Evolutionary conservation across 2,888 invertebrate species (phyloP).

Genomic region (Zygothrica quintamaculata): DNA sequence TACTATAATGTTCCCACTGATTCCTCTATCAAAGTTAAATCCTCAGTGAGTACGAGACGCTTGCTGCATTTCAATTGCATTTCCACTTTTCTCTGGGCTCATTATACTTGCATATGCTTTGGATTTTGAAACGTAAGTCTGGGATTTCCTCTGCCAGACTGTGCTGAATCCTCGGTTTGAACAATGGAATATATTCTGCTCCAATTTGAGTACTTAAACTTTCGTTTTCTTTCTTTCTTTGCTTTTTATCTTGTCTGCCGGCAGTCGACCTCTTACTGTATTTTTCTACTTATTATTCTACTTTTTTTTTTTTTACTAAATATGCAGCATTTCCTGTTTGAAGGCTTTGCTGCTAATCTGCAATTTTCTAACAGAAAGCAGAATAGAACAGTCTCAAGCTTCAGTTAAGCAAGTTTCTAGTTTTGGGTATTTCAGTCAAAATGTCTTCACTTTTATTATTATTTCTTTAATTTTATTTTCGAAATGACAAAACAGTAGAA

Average conservation of each 20-base stretch:
- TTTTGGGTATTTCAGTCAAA: conserved; percentile 58
- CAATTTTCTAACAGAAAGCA: conserved; percentile 29
- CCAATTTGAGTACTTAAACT: conserved; percentile 62
- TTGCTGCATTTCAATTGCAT: conserved; percentile 39
- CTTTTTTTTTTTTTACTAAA: conserved; percentile 3
- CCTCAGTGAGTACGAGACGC: conserved; percentile 35
- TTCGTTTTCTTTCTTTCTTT: conserved; percentile 37
- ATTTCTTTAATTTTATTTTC: conserved; percentile 34
- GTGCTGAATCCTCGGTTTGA: conserved; percentile 53
- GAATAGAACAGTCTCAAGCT: conserved; percentile 11
- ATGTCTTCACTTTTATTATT: too few relatives aligned
- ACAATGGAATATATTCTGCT: conserved; percentile 49
- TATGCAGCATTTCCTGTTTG: conserved; percentile 52
- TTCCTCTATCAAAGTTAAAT: conserved; percentile 46
- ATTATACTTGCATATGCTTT: conserved; percentile 65
- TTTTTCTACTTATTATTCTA: too few relatives aligned
- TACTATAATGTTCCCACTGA: conserved; percentile 31
- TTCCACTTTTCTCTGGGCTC: conserved; percentile 32
- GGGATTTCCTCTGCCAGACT: conserved; percentile 38
- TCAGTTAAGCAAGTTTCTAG: conserved; percentile 62
- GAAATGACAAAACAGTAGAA: conserved; percentile 76
- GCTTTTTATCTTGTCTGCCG: background rate
- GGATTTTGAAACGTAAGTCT: conserved; percentile 32
- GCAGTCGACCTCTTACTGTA: conserved; percentile 14
- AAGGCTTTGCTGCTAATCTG: conserved; percentile 28